phyloP scores from a whole-genome alignment of 2,888 invertebrate species.

The Zygogramma bicolorata region DNA sequence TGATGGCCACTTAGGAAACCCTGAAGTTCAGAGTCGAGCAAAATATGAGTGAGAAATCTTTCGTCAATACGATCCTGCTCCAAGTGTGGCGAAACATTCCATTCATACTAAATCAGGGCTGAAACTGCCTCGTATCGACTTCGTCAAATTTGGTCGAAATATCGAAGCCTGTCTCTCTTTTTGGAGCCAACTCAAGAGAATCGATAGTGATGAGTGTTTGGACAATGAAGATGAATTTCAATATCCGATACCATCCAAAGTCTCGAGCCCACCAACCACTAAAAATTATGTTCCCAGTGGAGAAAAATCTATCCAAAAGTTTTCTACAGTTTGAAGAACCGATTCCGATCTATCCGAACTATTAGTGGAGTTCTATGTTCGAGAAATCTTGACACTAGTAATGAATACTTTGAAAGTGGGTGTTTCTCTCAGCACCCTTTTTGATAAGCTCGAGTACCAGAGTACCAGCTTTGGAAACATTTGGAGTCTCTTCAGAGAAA shows the following conservation, averaged over 20 bases:
- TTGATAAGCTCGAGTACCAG: conserved; percentile 23
- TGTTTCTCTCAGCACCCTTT: conserved; percentile 3
- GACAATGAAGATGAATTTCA: conserved; percentile 46
- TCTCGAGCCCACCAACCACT: conserved; percentile 35
- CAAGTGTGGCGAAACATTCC: not conserved
- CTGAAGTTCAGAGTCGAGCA: no score
- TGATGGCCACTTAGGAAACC: no score
- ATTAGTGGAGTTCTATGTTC: conserved; percentile 16
- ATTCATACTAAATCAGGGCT: not conserved
- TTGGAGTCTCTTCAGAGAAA: conserved; percentile 16
- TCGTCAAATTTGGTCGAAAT: conserved; percentile 4
- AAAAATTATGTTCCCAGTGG: conserved; percentile 42
- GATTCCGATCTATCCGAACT: conserved; percentile 54
- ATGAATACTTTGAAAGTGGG: conserved; percentile 22
- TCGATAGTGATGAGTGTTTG: no score
- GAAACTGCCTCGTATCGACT: no score
- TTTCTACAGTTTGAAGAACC: conserved; percentile 45
- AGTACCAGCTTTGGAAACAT: conserved; percentile 18
- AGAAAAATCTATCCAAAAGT: conserved; percentile 45
- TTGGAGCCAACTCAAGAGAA: conserved; percentile 51
- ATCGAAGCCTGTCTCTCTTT: conserved; percentile 49
- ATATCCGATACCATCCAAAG: conserved; percentile 46
- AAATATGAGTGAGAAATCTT: not conserved
- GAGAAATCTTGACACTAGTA: conserved; percentile 19
- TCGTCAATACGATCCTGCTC: not conserved